phyloP scores from a whole-genome alignment of 2,113 vertebrate species.

The Cathartes aura region DNA sequence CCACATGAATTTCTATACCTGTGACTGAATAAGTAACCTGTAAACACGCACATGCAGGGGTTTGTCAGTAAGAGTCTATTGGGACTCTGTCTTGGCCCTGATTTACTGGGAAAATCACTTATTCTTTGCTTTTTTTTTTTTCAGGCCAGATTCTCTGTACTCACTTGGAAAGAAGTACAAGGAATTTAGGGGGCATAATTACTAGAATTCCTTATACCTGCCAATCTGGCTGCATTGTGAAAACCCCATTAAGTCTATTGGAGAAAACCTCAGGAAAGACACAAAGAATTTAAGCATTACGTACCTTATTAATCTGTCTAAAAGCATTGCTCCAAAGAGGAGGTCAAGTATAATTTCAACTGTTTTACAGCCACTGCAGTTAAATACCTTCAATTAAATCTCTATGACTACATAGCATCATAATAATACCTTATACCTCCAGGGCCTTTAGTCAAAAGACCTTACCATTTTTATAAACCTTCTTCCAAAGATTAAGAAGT shows the following conservation, averaged over 20 bases:
- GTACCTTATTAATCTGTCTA: not conserved
- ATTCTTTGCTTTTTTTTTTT: not conserved
- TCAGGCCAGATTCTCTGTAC: not conserved
- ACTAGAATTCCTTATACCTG: not conserved
- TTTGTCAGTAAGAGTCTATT: not conserved
- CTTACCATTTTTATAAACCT: not conserved
- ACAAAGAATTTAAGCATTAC: not conserved
- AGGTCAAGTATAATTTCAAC: not conserved
- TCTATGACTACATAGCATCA: not conserved
- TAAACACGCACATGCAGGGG: not conserved
- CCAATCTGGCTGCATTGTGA: not conserved
- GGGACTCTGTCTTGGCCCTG: not conserved
- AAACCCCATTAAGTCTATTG: not conserved
- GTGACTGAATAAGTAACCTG: not conserved
- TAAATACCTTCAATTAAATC: conserved; percentile 17
- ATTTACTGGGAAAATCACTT: not conserved
- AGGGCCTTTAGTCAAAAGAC: not conserved
- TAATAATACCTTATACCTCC: not conserved
- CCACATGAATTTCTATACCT: conserved; percentile 12
- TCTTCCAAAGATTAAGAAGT: not conserved
- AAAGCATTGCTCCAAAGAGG: not conserved
- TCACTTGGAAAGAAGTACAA: not conserved
- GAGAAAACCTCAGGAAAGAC: conserved; percentile 19
- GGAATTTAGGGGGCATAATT: not conserved
- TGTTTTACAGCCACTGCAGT: not conserved